phyloP scores from a whole-genome alignment of 2,113 vertebrate genomes.

The Oncorhynchus tshawytscha region DNA sequence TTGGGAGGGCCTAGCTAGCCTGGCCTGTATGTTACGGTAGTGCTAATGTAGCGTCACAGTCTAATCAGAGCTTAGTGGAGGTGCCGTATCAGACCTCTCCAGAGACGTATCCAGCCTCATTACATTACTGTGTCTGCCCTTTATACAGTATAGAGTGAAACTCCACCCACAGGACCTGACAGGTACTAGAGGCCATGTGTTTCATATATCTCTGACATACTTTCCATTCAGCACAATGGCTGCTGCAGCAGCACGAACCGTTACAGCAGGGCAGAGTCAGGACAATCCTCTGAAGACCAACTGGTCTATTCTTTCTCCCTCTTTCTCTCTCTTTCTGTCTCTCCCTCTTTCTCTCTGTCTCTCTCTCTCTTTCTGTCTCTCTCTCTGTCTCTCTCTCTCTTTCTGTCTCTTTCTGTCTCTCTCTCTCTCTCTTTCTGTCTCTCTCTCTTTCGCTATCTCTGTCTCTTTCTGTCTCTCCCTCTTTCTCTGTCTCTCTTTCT shows the following conservation, averaged over 20 bases:
- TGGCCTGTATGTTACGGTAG: constrained; percentile 22
- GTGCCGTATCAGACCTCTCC: constrained; percentile 18
- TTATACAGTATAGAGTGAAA: constrained; percentile 34
- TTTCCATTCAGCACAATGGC: constrained; percentile 48
- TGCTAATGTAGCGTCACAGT: constrained; percentile 4
- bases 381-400: too few species aligned
- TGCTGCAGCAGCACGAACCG: constrained; percentile 27
- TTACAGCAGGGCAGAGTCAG: constrained; percentile 24
- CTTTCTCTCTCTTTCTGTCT: too few species aligned
- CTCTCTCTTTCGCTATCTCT: too few species aligned
- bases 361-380: too few species aligned
- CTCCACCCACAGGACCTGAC: constrained; percentile 14
- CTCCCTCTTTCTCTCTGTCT: too few species aligned
- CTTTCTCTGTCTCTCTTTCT: too few species aligned
- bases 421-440: too few species aligned
- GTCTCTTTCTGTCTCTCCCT: too few species aligned
- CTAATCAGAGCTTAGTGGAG: constrained; percentile 9
- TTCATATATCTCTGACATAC: constrained; percentile 54
- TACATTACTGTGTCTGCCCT: constrained; percentile 26
- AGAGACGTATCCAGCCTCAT: constrained; percentile 31
- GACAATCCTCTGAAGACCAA: background rate
- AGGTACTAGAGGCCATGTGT: constrained; percentile 17
- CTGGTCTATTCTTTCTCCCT: too few species aligned
- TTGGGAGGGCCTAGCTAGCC: constrained; percentile 3
- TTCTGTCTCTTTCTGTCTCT: too few species aligned